phyloP scores from a whole-genome alignment of 2,113 vertebrate species.

The Spea bombifrons region DNA sequence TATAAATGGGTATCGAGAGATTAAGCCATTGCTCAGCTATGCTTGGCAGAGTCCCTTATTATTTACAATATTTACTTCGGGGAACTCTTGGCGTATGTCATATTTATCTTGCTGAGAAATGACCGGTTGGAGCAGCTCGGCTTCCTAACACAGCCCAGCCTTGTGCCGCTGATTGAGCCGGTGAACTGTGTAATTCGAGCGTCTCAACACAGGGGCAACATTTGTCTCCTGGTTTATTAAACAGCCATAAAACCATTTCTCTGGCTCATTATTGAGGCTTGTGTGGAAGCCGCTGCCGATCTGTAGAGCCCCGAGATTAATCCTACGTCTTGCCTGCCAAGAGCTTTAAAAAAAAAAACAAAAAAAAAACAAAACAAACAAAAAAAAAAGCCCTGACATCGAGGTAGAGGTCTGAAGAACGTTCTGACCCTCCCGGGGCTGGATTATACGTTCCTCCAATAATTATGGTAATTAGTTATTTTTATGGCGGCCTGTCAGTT shows the following conservation, averaged over 20 bases:
- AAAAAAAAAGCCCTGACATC: conserved; percentile 21
- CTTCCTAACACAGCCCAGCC: conserved; percentile 82
- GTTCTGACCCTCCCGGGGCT: conserved; percentile 26
- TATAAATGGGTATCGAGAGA: conserved; percentile 72
- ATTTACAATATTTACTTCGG: conserved; percentile 85
- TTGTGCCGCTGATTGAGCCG: conserved; percentile 87
- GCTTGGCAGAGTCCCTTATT: conserved; percentile 77
- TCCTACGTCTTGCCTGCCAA: conserved; percentile 24
- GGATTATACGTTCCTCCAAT: conserved; percentile 38
- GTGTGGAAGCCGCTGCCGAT: conserved; percentile 48
- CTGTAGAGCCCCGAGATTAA: conserved; percentile 26
- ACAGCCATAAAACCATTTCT: conserved; percentile 82
- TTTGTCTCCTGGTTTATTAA: conserved; percentile 92
- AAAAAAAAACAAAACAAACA: conserved; percentile 1
- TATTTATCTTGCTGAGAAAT: conserved; percentile 87
- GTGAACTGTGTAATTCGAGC: conserved; percentile 91
- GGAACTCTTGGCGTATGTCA: conserved; percentile 70
- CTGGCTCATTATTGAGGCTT: conserved; percentile 71
- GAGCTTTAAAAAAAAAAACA: conserved; percentile 17
- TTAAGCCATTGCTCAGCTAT: conserved; percentile 88
- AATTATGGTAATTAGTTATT: conserved; percentile 46
- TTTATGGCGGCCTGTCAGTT: conserved; percentile 41
- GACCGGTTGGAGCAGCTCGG: conserved; percentile 76
- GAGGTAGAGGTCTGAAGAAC: conserved; percentile 27
- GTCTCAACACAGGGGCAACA: conserved; percentile 72